Percentiles rank a stretch among this genome's conserved stretches.
Evolutionary conservation across 2,113 vertebrate species (phyloP).

Genomic region (Lipotes vexillifer): DNA sequence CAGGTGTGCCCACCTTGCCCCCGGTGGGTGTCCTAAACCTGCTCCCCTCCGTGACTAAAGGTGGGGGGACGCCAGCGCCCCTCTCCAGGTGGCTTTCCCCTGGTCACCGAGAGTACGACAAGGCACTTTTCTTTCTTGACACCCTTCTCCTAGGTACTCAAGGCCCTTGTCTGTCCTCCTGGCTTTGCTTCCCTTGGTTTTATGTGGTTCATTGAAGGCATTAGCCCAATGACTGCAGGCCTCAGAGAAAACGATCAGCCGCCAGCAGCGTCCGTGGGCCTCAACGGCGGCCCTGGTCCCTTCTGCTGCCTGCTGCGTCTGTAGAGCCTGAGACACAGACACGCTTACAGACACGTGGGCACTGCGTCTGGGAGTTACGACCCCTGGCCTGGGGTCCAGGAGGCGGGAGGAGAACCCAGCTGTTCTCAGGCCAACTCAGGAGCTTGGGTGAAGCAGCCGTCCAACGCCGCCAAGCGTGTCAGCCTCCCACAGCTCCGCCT

Average conservation of each 20-base stretch:
- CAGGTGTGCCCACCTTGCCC: not conserved
- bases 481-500: fast-evolving
- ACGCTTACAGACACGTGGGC: fast-evolving
- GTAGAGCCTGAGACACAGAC: not conserved
- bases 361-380: not conserved
- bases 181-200: not conserved
- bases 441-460: not conserved
- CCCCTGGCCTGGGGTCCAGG: not conserved
- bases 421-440: not conserved
- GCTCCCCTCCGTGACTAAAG: not conserved
- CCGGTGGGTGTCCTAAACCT: not conserved
- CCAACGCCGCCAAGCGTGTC: no score
- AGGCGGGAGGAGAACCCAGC: no score
- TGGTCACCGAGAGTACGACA: fast-evolving
- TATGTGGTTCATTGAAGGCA: not conserved
- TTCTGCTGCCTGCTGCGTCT: not conserved
- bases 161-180: not conserved
- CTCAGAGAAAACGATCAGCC: not conserved
- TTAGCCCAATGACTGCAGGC: not conserved
- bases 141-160: not conserved
- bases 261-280: not conserved
- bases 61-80: not conserved
- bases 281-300: not conserved
- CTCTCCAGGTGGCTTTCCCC: not conserved
- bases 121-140: not conserved